Conservation (phyloP, 2,797 vertebrate genomes). For the Sorex maritimensis region DNA sequence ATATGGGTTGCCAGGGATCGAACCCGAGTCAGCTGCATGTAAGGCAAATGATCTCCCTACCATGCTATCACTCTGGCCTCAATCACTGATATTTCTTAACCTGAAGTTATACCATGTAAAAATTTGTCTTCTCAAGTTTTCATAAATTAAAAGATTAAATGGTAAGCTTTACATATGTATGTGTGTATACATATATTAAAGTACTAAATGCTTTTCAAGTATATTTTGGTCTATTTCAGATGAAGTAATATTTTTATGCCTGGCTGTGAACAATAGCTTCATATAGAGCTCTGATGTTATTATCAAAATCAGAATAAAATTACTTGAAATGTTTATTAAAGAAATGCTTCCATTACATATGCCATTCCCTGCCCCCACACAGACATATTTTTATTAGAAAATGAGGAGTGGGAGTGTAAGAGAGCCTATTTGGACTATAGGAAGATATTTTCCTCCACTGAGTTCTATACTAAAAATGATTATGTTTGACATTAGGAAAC, state of each 20-base stretch:
- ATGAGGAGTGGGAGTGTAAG: too few species aligned
- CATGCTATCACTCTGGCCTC: too few species aligned
- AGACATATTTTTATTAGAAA: not conserved
- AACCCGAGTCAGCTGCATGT: too few species aligned
- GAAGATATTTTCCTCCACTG: not conserved
- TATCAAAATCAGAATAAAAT: not conserved
- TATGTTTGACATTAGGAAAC: too few species aligned
- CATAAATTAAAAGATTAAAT: not conserved
- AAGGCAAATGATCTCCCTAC: too few species aligned
- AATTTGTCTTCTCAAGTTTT: too few species aligned
- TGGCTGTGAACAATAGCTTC: not conserved
- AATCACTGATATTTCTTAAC: too few species aligned
- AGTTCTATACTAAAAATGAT: not conserved
- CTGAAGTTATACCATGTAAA: too few species aligned
- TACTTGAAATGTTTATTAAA: conserved; percentile 23
- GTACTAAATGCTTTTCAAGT: too few species aligned
- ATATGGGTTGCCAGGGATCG: too few species aligned
- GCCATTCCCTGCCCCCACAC: not conserved
- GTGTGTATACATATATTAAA: too few species aligned
- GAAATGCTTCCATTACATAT: not conserved
- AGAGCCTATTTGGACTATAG: not conserved
- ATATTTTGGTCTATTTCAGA: conserved; percentile 10
- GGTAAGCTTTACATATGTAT: too few species aligned
- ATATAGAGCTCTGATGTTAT: not conserved
- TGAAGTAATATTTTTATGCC: not conserved